Evolutionary conservation across 2,888 invertebrate species (phyloP), one percentile per base, ranked within the genome.

Genomic region (Eledona agricola): DNA sequence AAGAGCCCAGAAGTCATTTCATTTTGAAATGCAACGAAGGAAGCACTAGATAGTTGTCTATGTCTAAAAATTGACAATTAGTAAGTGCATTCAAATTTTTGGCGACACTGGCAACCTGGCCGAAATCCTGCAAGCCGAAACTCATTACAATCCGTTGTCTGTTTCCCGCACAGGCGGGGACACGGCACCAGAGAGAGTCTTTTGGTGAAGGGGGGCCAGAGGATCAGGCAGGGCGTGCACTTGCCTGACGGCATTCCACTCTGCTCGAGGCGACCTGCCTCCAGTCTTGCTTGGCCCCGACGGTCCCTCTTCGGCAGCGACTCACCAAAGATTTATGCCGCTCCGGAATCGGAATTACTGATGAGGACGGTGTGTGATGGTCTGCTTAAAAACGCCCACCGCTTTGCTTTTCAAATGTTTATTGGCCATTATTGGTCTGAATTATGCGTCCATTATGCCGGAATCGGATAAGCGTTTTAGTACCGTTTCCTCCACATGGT

Each of bases 211-310:
- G 60, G 55, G 64, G 62, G 65, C 63, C 56, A 55, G 66, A 53
- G 59, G 62, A 63, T 57, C 59, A 68, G n/a, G 68, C 58, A 67
- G 70, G 72, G 72, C 69, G 72, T 73, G 71, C 72, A 74, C 72
- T 72, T 72, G 74, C 76, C 76, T 75, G 77, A 77, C 77, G 76
- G 77, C 77, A 77, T 77, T 77, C 77, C 76, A 62, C 61, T 64
- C 60, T 64, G 75, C 75, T 74, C 65, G 66, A 69, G 74, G 75
- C 75, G 58, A 72, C 64, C 66, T 65, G 70, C 72, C 72, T 67
- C 69, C 59, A 67, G 70, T 62, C 63, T 42, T n/a, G n/a, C n/a
- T n/a, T 57, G 62, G 52, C 60, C 56, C 52, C 58, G 45, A 34
- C 35, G 38, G 7, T 40, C 47, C 49, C 49, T 32, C 29, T 37